Base-by-base conservation (phyloP, 2,888 invertebrate genomes). In the Habroteleia sp. region DNA sequence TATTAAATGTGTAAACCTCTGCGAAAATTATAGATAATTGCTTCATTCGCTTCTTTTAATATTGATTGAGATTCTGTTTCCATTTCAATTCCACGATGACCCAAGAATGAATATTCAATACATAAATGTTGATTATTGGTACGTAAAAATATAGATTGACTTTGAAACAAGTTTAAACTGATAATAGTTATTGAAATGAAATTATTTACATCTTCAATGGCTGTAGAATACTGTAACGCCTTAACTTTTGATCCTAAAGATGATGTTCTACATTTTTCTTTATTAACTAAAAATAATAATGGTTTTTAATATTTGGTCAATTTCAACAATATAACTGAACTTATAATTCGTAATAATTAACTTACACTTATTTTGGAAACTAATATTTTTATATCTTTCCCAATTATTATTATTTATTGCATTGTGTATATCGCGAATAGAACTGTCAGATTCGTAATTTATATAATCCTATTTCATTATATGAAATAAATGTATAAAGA, bases 31-130 rank as follows among this genome's bases (percentile, higher is more conserved):
- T 72, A 84, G n/a, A 50, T 54, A 33, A 84, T 60, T 48, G 77
- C 66, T 10, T 66, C 48, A 1, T 66, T 60, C 2, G 62, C 16
- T 10, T 41, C 41, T 16, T 37, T 48, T 5, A 83, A 78, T 5
- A 86, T 79, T 3, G 16, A 42, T 2, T 78, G 13, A 1, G 87
- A 85, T 11, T 77, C 23, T 0, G 87, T 85, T 73, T 87, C 87
- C 79, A 86, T 80, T 14, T 84, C 81, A 1, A 66, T 78, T 1
- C 86, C 86, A 1, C 52, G 66, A 58, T 83, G 69, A 6, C 84
- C 84, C 62, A 87, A 79, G 60, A 87, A 87, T 2, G 82, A 79
- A 60, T 83, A 87, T 52, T 87, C 86, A 1, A 87, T 66, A 56
- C 84, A 87, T 17, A 87, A 10, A 42, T 60, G 41, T 10, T 42